Evolutionary conservation across 1,140 invertebrate genomes (phyloP), one percentile per base, ranked within the genome.

Genomic region (Hyposmocoma kahamanoa): DNA sequence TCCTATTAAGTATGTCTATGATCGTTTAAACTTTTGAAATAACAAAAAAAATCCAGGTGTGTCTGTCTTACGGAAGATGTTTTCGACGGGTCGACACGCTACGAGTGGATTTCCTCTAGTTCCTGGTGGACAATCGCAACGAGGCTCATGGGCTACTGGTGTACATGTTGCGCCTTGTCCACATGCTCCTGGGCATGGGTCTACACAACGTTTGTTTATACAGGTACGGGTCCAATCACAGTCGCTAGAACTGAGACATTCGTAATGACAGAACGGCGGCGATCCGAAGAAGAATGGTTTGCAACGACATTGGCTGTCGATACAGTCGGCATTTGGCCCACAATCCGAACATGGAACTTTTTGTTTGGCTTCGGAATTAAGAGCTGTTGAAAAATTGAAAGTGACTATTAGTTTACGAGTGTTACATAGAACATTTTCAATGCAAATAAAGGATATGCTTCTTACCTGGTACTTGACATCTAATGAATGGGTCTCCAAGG

Each of bases 101-200:
- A 32, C 88, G 87, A 91, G 90, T 42, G 92, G 91, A 86, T 93
- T 91, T 63, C 86, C 84, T 10, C 67, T 75, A 42, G 72, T 84
- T 41, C 67, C 51, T 17, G 87, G 69, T 15, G 91, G 90, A 75
- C 94, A 96, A 42, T 87, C 89, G 69, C 94, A 96, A 1, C 92
- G 88, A 1, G 94, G 93, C 63, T 92, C 91, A 63, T 96, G 94
- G 67, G 93, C 93, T 52, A 92, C 87, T 2, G 91, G 89, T 26
- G 89, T 84, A 66, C 94, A 93, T 47, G 88, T 48, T 13, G 91
- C 93, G 43, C 86, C 87, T 47, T 87, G 87, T 1, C 92, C 93
- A 69, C 93, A 95, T 0, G 92, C 88, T 42, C 91, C 92, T 0
- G 87, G 81, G 63, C 94, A 96, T 13, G 93, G 93, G 74, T 94